These are phyloP conservation scores for Spodoptera litura DNA, from an alignment of 1,140 invertebrate species.

Conservation along the genomic window DNA sequence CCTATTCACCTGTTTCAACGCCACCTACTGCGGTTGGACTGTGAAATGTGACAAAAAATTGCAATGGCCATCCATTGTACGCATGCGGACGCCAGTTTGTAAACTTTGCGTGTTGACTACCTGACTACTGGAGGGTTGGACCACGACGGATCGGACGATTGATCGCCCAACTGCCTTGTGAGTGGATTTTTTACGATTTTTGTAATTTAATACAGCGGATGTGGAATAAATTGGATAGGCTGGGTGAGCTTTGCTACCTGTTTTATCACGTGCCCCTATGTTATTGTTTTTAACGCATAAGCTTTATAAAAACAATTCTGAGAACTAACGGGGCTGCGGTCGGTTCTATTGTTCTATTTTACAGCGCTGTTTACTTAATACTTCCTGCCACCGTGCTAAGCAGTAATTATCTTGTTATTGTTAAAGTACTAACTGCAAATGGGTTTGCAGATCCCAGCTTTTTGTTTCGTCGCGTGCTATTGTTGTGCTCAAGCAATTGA, in stretches of 20 bases:
- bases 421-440: conserved; percentile 43
- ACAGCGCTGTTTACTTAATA: conserved; percentile 62
- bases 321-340: conserved; percentile 68
- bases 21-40: conserved; percentile 76
- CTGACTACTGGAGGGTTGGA: conserved; percentile 75
- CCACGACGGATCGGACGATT: conserved; percentile 61
- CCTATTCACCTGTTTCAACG: conserved; percentile 79
- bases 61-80: conserved; percentile 75
- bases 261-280: conserved; percentile 70
- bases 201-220: conserved; percentile 83
- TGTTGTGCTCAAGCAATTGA: neutral
- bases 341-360: conserved; percentile 71
- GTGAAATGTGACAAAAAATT: conserved; percentile 85
- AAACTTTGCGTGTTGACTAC: conserved; percentile 81
- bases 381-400: conserved; percentile 76
- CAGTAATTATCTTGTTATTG: conserved; percentile 67
- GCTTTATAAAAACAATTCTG: conserved; percentile 68
- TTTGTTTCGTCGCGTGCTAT: conserved; percentile 8
- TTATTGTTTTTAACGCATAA: conserved; percentile 63
- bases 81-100: conserved; percentile 68
- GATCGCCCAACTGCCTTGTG: conserved; percentile 77
- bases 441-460: neutral
- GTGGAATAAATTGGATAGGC: conserved; percentile 83
- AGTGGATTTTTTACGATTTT: conserved; percentile 73
- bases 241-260: conserved; percentile 83